Percentiles rank a stretch among this genome's conserved stretches.
Conservation (phyloP, 1,140 invertebrate species). For the Lordiphosa clarofinis region DNA sequence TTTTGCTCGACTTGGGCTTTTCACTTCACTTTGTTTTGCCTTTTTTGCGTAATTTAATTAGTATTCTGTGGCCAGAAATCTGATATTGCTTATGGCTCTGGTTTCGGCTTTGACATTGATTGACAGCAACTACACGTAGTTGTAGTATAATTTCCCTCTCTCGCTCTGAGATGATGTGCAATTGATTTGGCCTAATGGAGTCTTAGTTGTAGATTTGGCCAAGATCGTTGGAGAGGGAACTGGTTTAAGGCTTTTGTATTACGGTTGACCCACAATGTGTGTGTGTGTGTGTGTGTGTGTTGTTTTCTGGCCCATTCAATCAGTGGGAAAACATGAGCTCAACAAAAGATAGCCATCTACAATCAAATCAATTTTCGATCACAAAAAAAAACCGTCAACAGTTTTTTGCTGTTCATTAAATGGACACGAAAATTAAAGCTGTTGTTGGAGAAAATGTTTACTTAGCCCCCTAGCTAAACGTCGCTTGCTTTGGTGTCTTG, state of each 20-base stretch:
- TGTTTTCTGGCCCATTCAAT: slow-evolving; percentile 28
- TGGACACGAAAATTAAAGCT: no score
- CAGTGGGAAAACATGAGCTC: slow-evolving; percentile 47
- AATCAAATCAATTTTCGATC: slow-evolving; percentile 41
- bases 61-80: slow-evolving; percentile 75
- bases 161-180: slow-evolving; percentile 18
- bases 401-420: neutral
- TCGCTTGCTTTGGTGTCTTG: no score
- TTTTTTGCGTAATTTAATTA: slow-evolving; percentile 77
- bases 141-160: slow-evolving; percentile 32
- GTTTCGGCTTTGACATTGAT: slow-evolving; percentile 74
- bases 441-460: neutral
- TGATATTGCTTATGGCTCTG: slow-evolving; percentile 75
- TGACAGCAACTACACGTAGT: slow-evolving; percentile 58
- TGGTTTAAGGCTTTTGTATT: slow-evolving; percentile 9
- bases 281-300: slow-evolving; percentile 15
- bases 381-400: slow-evolving; percentile 18
- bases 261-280: slow-evolving; percentile 5
- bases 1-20: slow-evolving; percentile 23
- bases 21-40: slow-evolving; percentile 39
- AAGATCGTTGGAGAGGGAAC: slow-evolving; percentile 20
- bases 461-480: neutral
- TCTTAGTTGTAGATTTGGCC: slow-evolving; percentile 18
- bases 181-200: slow-evolving; percentile 34
- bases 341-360: slow-evolving; percentile 32